Conservation (phyloP, 2,888 invertebrate genomes). For the Ochropleura leucogaster region DNA sequence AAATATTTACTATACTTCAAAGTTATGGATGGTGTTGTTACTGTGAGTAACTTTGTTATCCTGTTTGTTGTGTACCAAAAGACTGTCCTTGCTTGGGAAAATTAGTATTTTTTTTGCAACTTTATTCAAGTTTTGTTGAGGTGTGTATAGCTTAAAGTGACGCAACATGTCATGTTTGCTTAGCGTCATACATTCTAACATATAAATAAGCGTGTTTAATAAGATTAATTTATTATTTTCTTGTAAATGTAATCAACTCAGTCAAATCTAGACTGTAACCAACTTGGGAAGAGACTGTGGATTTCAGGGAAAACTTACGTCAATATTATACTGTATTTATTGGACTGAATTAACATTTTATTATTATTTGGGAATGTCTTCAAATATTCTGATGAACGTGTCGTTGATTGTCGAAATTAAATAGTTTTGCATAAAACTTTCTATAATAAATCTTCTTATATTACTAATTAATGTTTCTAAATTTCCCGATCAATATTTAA, state of each 20-base stretch:
- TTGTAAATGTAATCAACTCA: no score
- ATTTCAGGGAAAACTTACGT: no score
- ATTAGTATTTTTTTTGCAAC: no score
- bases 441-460: background rate
- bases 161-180: background rate
- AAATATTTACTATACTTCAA: conserved; percentile 29
- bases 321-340: no score
- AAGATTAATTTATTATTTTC: no score
- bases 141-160: background rate
- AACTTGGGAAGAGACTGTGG: no score
- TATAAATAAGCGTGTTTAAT: background rate
- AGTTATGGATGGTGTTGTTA: conserved; percentile 7
- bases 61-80: conserved; percentile 17
- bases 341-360: no score
- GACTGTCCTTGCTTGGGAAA: background rate
- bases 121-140: background rate
- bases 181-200: background rate
- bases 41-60: conserved; percentile 10
- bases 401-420: background rate
- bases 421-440: background rate
- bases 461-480: no score
- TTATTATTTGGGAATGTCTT: background rate
- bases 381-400: background rate
- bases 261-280: no score
- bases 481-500: no score